Conservation (phyloP, 2,888 invertebrate genomes). For the Acrocera orbiculus region DNA sequence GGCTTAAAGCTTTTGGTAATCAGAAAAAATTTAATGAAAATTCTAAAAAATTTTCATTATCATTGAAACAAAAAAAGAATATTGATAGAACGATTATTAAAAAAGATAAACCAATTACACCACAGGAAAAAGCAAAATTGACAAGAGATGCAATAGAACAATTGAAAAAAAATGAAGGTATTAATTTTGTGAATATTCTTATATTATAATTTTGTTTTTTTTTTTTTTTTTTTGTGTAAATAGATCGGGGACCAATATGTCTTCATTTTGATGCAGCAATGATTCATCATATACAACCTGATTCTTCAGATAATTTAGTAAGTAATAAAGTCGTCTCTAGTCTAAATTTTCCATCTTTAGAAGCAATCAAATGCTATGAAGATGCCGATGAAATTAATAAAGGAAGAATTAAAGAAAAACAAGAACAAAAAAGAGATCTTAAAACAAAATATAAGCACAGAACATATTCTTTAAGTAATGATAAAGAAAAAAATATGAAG, state of each 20-base stretch:
- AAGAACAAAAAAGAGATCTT: too few species aligned
- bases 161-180: constrained; percentile 6
- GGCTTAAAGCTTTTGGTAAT: constrained; percentile 7
- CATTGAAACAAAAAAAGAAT: too few species aligned
- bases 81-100: neutral
- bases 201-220: neutral
- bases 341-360: constrained; percentile 5
- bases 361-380: constrained; percentile 9
- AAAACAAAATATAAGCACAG: too few species aligned
- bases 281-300: constrained; percentile 9
- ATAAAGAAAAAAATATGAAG: too few species aligned
- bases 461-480: too few species aligned
- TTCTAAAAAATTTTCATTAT: too few species aligned
- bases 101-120: constrained; percentile 5
- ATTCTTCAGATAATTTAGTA: constrained; percentile 1
- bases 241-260: constrained; percentile 4
- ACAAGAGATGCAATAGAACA: constrained; percentile 10
- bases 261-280: constrained; percentile 5
- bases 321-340: neutral
- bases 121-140: constrained; percentile 9
- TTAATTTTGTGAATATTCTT: neutral
- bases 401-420: too few species aligned
- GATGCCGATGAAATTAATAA: constrained; percentile 7
- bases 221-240: neutral
- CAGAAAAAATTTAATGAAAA: constrained; percentile 9